phyloP scores from a whole-genome alignment of 1,140 invertebrate genomes.

The Oreohelix idahoensis region DNA sequence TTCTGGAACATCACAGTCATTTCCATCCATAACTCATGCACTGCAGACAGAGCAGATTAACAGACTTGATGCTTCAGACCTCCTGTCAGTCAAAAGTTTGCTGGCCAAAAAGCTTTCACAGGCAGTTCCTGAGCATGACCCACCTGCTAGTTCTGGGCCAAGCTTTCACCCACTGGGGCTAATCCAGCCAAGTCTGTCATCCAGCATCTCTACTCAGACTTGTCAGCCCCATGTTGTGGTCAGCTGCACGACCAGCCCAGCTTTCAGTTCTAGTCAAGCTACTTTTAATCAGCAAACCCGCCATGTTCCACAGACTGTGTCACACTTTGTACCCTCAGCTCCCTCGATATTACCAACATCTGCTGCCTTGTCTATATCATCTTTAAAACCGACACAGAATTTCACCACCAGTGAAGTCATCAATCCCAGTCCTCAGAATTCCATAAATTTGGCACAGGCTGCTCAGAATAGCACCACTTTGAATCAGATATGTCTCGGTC shows the following conservation, averaged over 20 bases:
- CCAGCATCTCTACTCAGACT: background rate
- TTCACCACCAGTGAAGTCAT: background rate
- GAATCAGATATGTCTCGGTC: background rate
- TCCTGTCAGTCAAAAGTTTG: conserved; percentile 80
- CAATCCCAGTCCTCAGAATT: background rate
- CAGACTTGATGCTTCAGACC: background rate
- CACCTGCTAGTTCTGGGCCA: background rate
- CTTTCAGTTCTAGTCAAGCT: conserved; percentile 24
- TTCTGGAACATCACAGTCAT: conserved; percentile 35
- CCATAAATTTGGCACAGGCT: background rate
- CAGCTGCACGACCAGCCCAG: background rate
- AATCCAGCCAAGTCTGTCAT: conserved; percentile 21
- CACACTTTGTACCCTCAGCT: background rate
- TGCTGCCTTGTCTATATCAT: background rate
- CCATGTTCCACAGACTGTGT: background rate
- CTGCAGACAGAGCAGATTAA: conserved; percentile 39
- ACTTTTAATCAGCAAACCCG: background rate
- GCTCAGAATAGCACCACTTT: background rate
- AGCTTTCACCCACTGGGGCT: conserved; percentile 12
- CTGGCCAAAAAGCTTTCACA: conserved; percentile 85
- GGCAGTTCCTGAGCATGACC: conserved; percentile 34
- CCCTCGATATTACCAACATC: background rate
- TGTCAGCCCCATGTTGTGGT: background rate
- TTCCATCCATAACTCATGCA: conserved; percentile 47
- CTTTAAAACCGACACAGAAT: background rate